phyloP scores from a whole-genome alignment of 2,888 invertebrate species.

The Andrena marginata region DNA sequence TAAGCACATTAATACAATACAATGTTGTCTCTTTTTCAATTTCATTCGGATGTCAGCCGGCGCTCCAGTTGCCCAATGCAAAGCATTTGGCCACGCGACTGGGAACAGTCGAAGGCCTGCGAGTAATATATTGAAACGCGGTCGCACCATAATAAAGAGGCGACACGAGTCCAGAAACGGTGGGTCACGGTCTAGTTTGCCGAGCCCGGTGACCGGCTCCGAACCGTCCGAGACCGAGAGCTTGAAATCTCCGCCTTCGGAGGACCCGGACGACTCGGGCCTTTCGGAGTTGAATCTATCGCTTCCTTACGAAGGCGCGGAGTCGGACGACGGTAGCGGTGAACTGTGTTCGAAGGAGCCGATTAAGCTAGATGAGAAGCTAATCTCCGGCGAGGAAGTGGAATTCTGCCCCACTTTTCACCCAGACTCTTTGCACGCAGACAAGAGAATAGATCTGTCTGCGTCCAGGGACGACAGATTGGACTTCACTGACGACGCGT shows the following conservation, averaged over 20 bases:
- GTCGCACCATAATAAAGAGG: constrained; percentile 79
- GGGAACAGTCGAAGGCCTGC: constrained; percentile 71
- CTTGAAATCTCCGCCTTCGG: background rate
- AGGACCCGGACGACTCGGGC: background rate
- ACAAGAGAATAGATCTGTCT: background rate
- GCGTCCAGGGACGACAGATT: background rate
- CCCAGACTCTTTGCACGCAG: background rate
- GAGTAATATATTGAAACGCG: constrained; percentile 79
- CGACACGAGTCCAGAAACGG: constrained; percentile 57
- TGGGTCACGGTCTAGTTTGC: constrained; percentile 17
- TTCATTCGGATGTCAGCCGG: constrained; percentile 63
- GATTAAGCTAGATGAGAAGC: constrained; percentile 64
- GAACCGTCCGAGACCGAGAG: constrained; percentile 8
- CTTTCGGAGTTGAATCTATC: background rate
- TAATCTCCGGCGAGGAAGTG: constrained; percentile 66
- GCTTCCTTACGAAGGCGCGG: background rate
- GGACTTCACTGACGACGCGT: background rate
- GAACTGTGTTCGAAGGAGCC: constrained; percentile 27
- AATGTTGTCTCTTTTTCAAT: constrained; percentile 58
- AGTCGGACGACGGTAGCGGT: background rate
- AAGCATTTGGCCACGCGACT: constrained; percentile 60
- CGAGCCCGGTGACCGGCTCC: constrained; percentile 16
- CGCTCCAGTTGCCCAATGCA: constrained; percentile 63
- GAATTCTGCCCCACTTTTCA: constrained; percentile 60
- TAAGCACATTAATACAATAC: constrained; percentile 39